Conservation (phyloP, 2,797 vertebrate species). For the Gastrophryne carolinensis region DNA sequence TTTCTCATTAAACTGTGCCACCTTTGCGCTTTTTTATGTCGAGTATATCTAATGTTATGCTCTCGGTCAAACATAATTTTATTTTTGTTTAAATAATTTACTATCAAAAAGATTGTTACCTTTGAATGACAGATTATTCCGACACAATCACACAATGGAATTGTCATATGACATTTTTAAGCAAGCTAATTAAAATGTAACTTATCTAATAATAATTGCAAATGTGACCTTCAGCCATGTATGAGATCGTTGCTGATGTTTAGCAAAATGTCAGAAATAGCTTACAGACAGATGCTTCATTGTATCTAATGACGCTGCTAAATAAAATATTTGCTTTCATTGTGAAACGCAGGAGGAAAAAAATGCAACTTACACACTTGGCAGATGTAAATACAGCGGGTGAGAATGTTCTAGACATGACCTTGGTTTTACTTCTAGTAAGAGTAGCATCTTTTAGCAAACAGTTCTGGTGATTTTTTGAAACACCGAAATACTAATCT, state of each 20-base stretch:
- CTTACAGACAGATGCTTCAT: constrained; percentile 55
- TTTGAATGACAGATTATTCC: constrained; percentile 48
- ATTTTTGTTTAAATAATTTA: no score
- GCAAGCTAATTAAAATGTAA: constrained; percentile 72
- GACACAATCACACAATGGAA: constrained; percentile 65
- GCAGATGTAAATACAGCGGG: background rate
- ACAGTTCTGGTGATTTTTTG: no score
- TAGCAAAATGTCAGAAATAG: constrained; percentile 73
- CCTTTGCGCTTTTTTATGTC: no score
- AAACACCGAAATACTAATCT: no score
- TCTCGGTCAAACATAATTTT: no score
- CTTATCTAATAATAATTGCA: constrained; percentile 74
- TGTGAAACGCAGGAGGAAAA: background rate
- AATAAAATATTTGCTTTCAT: constrained; percentile 32
- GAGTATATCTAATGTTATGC: no score
- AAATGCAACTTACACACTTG: background rate
- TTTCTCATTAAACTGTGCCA: no score
- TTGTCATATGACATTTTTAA: constrained; percentile 75
- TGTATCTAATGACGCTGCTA: constrained; percentile 29
- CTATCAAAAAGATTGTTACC: constrained; percentile 10
- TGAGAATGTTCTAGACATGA: background rate
- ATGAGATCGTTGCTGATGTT: constrained; percentile 64
- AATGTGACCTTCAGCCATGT: constrained; percentile 78
- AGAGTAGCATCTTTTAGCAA: background rate
- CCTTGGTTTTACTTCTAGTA: background rate